Evolutionary conservation across 2,888 invertebrate genomes (phyloP).

Genomic region (Hydroisotoma schaefferi): DNA sequence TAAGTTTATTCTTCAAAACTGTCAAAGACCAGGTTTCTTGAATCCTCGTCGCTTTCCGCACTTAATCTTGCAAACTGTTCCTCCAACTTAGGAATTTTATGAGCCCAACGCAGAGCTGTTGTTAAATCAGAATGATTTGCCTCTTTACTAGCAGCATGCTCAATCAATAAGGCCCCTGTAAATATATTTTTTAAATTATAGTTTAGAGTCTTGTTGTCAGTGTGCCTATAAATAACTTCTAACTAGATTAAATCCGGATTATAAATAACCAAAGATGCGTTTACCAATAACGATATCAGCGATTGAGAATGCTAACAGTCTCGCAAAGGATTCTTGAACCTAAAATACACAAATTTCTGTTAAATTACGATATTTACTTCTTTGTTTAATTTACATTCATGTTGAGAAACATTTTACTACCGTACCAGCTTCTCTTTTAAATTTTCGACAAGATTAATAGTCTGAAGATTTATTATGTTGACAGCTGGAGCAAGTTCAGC

Average conservation of each 20-base stretch:
- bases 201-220: too few relatives aligned
- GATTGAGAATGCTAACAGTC: slow-evolving; percentile 56
- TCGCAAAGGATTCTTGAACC: slow-evolving; percentile 53
- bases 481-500: slow-evolving; percentile 23
- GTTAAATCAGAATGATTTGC: slow-evolving; percentile 30
- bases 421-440: slow-evolving; percentile 9
- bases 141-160: slow-evolving; percentile 38
- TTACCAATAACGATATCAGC: slow-evolving; percentile 50
- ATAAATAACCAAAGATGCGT: background rate
- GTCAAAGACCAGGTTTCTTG: slow-evolving; percentile 41
- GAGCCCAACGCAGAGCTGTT: slow-evolving; percentile 28
- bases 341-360: slow-evolving; percentile 16
- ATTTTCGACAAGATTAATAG: background rate
- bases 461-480: background rate
- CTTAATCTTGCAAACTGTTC: slow-evolving; percentile 8
- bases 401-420: background rate
- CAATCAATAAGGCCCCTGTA: slow-evolving; percentile 48
- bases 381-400: background rate
- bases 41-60: slow-evolving; percentile 12
- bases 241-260: too few relatives aligned
- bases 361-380: background rate
- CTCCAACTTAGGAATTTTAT: slow-evolving; percentile 18
- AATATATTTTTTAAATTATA: background rate
- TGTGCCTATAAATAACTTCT: too few relatives aligned
- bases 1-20: slow-evolving; percentile 15